Base-by-base conservation (phyloP, 2,113 vertebrate species). In the Polyodon spathula region DNA sequence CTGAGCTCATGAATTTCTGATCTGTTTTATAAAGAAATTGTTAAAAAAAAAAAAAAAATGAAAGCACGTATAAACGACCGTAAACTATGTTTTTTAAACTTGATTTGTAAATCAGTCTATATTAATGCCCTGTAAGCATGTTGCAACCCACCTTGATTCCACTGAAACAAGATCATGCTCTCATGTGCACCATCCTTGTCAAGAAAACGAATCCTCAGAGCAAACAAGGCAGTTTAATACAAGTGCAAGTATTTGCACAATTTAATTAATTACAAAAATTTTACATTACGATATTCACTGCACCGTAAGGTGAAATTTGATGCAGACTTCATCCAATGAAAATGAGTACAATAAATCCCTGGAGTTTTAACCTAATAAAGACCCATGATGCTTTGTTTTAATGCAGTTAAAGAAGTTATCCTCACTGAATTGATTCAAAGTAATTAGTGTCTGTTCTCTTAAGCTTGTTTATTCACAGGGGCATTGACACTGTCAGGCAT, bases 281-380 rank as follows among this genome's bases (percentile, higher is more conserved):
- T n/a, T 44, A 64, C 50, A 60, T 64, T 60, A 51, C 63, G 12
- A 44, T 11, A 64, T 64, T 64, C 57, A 64, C 56, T 58, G 15
- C 10, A 43, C 38, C 59, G 56, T 59, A 46, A 64, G 44, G 50
- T 8, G 8, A 38, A 48, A 44, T 54, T 27, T 58, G 57, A 61
- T 53, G 59, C 51, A 40, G n/a, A 8, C 10, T 41, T 58, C 14
- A 56, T 59, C 50, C 42, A 7, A 50, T n/a, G n/a, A n/a, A n/a
- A n/a, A n/a, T n/a, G n/a, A n/a, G n/a, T n/a, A n/a, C 11, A 50
- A 50, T 39, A n/a, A 61, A 50, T 56, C 27, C 41, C 53, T 11
- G 46, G 41, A 57, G 50, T 46, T 58, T 57, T 9, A 39, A 15
- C 57, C 16, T 14, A 12, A 59, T 41, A 59, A 59, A 59, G 37